A percentile compares a stretch with the other conserved stretches of the same genome.
These are phyloP conservation scores for Elachura formosa DNA, from an alignment of 2,113 vertebrate species.

Conservation along the genomic window DNA sequence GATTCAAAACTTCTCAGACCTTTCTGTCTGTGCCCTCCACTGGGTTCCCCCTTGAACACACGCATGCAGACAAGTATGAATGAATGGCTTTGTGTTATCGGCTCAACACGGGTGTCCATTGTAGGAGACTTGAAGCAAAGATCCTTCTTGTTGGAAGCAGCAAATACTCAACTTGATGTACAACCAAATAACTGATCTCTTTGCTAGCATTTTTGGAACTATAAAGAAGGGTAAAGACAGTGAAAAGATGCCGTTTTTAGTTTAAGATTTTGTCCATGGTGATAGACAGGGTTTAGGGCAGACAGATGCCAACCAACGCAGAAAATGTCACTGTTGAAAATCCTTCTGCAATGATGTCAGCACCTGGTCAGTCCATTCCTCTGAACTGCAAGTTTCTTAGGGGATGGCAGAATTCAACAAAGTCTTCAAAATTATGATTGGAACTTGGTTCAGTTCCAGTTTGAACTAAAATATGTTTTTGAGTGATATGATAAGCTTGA, in stretches of 20 bases:
- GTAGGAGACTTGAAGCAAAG: background rate
- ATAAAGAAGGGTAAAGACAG: background rate
- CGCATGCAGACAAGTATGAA: too few species aligned
- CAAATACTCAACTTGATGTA: background rate
- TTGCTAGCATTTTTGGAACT: background rate
- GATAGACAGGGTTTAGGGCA: background rate
- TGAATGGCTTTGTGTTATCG: background rate
- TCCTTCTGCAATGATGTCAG: background rate
- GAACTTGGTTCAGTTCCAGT: background rate
- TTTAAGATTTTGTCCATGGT: background rate
- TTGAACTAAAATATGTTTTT: background rate
- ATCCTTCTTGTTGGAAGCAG: background rate
- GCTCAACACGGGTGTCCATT: rapidly evolving
- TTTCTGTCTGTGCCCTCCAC: background rate
- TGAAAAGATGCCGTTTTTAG: background rate
- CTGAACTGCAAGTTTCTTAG: background rate
- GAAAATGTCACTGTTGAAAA: background rate
- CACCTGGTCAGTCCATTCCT: background rate
- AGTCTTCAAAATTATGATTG: background rate
- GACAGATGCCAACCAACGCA: background rate
- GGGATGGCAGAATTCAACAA: background rate
- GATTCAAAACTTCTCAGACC: background rate
- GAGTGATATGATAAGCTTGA: background rate
- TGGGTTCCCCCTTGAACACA: background rate
- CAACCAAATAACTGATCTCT: background rate